phyloP scores from a whole-genome alignment of 2,888 invertebrate species.

The Aphidoletes aphidimyza region DNA sequence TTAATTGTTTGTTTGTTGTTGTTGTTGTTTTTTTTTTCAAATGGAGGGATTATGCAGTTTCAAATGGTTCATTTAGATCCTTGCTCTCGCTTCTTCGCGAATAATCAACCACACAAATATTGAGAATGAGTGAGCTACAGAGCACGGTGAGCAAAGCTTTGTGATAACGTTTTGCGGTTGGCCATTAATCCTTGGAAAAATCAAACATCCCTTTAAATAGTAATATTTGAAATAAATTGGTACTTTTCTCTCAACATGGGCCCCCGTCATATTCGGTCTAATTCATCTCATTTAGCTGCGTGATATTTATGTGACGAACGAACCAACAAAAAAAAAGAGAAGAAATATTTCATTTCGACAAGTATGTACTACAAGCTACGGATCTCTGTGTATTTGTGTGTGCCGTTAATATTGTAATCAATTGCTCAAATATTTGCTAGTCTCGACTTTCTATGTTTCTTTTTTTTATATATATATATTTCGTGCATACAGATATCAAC shows the following conservation, averaged over 20 bases:
- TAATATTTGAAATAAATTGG: background rate
- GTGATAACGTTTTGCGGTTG: background rate
- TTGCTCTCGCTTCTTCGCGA: no score
- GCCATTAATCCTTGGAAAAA: background rate
- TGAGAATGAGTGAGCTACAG: no score
- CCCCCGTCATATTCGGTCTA: background rate
- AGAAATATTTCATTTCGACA: constrained; percentile 2
- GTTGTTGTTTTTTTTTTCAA: no score
- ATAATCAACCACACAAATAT: no score
- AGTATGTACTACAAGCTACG: background rate
- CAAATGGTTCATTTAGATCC: no score
- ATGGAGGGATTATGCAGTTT: background rate
- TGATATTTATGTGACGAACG: background rate
- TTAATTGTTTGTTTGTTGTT: background rate
- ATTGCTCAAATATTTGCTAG: constrained; percentile 52
- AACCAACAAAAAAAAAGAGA: no score
- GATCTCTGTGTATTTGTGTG: constrained; percentile 1
- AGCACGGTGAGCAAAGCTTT: background rate
- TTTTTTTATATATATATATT: no score
- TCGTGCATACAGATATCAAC: background rate
- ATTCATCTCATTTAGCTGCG: background rate
- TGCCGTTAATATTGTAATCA: constrained; percentile 44
- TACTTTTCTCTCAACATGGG: background rate
- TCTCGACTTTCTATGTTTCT: constrained; percentile 52
- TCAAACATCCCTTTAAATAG: background rate